These are phyloP conservation scores for Phyllotis vaccarum DNA, from an alignment of 2,797 vertebrate species.

Conservation along the genomic window DNA sequence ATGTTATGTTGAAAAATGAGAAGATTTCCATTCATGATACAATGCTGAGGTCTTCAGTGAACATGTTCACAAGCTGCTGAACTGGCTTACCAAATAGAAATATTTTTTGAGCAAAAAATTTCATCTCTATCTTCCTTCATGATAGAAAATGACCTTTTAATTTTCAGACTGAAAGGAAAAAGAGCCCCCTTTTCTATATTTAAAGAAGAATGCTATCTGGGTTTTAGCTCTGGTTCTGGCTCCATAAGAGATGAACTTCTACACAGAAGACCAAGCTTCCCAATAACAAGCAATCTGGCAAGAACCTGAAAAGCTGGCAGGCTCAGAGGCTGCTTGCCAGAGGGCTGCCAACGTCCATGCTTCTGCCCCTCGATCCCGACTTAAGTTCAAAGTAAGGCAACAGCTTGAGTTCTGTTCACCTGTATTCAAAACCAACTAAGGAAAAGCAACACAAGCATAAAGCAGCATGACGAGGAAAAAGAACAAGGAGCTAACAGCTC, in stretches of 20 bases:
- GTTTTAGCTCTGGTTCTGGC: constrained; percentile 46
- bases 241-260: constrained; percentile 57
- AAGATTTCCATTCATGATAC: constrained; percentile 42
- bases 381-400: constrained; percentile 63
- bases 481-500: background rate
- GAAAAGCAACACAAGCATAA: constrained; percentile 32
- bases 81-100: constrained; percentile 45
- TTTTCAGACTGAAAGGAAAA: constrained; percentile 60
- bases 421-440: constrained; percentile 40
- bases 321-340: constrained; percentile 70
- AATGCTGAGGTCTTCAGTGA: constrained; percentile 65
- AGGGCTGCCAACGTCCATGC: background rate
- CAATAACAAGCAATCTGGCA: constrained; percentile 60
- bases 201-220: constrained; percentile 54
- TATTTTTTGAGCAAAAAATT: constrained; percentile 53
- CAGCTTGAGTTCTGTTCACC: constrained; percentile 59
- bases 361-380: background rate
- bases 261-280: constrained; percentile 55
- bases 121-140: constrained; percentile 37
- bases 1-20: constrained; percentile 34
- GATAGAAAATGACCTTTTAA: constrained; percentile 32
- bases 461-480: background rate
- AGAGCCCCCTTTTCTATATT: constrained; percentile 31
- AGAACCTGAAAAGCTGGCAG: constrained; percentile 64
- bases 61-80: constrained; percentile 60